Evolutionary conservation across 2,113 vertebrate genomes (phyloP).

Genomic region (Strigops habroptila): DNA sequence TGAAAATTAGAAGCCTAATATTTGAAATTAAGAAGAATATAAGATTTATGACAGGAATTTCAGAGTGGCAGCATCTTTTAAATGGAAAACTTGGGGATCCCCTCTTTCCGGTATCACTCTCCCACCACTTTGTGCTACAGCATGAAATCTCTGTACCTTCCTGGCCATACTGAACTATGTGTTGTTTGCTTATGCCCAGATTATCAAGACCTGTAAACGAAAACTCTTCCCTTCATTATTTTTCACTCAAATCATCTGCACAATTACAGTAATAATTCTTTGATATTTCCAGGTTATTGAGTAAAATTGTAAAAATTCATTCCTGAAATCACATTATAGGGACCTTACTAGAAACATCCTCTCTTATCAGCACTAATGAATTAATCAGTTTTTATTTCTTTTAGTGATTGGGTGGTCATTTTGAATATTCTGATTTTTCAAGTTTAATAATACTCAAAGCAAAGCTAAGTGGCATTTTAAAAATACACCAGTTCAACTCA

Average conservation of each 20-base stretch:
- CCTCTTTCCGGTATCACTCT: neutral
- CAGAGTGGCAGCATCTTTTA: neutral
- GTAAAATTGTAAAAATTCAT: neutral
- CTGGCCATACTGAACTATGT: neutral
- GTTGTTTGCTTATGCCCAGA: neutral
- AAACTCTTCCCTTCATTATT: neutral
- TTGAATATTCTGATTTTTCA: conserved; percentile 4
- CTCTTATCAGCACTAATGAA: neutral
- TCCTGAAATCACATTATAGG: neutral
- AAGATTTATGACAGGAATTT: neutral
- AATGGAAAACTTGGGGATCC: rapidly evolving
- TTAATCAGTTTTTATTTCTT: neutral
- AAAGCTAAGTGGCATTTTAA: neutral
- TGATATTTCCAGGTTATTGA: conserved; percentile 3
- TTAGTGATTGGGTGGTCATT: neutral
- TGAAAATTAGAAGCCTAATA: neutral
- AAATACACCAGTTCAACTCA: neutral
- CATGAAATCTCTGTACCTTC: neutral
- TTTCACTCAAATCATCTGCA: neutral
- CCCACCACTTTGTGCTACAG: neutral
- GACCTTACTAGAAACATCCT: neutral
- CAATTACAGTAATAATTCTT: neutral
- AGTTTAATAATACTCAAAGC: neutral
- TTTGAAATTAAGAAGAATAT: neutral
- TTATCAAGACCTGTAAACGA: neutral